phyloP scores from a whole-genome alignment of 2,888 invertebrate genomes.

The Phania funesta region DNA sequence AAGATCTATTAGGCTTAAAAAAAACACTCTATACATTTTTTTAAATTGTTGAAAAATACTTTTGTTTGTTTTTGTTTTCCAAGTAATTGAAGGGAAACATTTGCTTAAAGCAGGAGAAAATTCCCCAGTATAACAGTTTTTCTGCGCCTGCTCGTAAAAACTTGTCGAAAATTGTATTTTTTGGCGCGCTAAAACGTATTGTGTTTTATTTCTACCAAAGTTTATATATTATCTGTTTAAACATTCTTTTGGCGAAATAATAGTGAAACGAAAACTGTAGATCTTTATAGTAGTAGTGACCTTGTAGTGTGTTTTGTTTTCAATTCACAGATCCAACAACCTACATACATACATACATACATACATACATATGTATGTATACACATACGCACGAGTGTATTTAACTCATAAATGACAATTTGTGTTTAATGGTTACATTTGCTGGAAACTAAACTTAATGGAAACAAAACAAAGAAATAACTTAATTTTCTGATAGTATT shows the following conservation, averaged over 20 bases:
- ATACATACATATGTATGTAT: not conserved
- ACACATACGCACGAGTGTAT: not conserved
- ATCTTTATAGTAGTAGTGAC: slow-evolving; percentile 17
- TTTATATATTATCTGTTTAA: not conserved
- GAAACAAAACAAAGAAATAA: too few species aligned
- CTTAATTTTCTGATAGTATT: too few species aligned
- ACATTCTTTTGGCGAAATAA: not conserved
- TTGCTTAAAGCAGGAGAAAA: not conserved
- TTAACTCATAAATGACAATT: too few species aligned
- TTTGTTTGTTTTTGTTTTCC: not conserved
- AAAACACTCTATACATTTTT: too few species aligned
- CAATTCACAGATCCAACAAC: not conserved
- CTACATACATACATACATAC: not conserved
- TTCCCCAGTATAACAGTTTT: slow-evolving; percentile 52
- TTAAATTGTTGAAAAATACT: not conserved
- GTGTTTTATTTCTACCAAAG: not conserved
- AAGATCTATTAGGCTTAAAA: too few species aligned
- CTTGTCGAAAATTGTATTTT: slow-evolving; percentile 47
- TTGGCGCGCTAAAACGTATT: slow-evolving; percentile 55
- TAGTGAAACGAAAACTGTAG: not conserved
- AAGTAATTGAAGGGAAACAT: not conserved
- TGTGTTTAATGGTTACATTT: too few species aligned
- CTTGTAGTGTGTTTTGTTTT: slow-evolving; percentile 18
- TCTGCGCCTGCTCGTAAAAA: slow-evolving; percentile 32
- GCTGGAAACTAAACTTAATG: too few species aligned